phyloP scores from a whole-genome alignment of 1,140 invertebrate species.

The Spodoptera litura region DNA sequence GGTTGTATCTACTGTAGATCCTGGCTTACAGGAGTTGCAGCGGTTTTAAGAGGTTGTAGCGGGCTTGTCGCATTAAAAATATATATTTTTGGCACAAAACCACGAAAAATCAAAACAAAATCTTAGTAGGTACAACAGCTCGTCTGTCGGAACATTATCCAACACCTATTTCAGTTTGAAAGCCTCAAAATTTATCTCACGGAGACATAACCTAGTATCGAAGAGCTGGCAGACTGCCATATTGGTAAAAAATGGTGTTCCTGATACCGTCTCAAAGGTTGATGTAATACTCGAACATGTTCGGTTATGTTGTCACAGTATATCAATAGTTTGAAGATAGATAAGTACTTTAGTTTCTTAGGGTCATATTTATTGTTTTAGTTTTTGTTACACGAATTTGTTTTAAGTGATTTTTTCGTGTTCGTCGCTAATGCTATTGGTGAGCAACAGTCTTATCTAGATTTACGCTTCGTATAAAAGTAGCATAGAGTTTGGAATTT shows the following conservation, averaged over 20 bases:
- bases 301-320: conserved; percentile 9
- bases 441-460: too few relatives aligned
- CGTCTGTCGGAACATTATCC: conserved; percentile 1
- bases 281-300: not conserved
- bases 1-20: too few relatives aligned
- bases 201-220: conserved; percentile 33
- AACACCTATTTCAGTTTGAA: conserved; percentile 32
- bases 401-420: too few relatives aligned
- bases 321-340: not conserved
- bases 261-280: conserved; percentile 5
- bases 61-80: too few relatives aligned
- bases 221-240: conserved; percentile 34
- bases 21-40: too few relatives aligned
- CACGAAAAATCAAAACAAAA: too few relatives aligned
- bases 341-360: not conserved
- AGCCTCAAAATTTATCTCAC: conserved; percentile 20
- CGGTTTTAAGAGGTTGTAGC: too few relatives aligned
- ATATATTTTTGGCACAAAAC: too few relatives aligned
- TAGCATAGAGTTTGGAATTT: too few relatives aligned
- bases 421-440: too few relatives aligned
- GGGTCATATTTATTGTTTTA: not conserved
- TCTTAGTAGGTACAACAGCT: not conserved
- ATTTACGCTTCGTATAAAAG: too few relatives aligned
- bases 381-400: too few relatives aligned
- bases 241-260: conserved; percentile 36